A percentile compares a stretch with the other conserved stretches of the same genome.
These are phyloP conservation scores for Rotaria sp. DNA, from an alignment of 2,888 invertebrate species.

Conservation along the genomic window DNA sequence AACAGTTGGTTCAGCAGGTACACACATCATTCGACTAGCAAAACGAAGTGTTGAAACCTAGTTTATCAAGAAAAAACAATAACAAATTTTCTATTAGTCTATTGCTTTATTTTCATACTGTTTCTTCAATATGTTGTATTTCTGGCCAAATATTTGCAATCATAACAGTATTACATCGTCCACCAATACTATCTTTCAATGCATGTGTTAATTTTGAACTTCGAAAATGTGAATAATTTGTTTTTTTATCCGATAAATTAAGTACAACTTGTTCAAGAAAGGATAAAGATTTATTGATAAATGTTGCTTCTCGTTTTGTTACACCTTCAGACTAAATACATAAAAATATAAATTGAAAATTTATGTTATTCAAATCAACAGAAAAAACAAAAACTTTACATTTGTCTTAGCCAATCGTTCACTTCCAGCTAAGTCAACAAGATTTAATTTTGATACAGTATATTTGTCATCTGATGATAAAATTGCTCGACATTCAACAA, in stretches of 20 bases:
- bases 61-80: not conserved
- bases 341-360: not conserved
- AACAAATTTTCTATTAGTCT: no score
- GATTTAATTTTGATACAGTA: constrained; percentile 54
- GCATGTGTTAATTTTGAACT: constrained; percentile 56
- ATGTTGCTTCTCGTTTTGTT: constrained; percentile 54
- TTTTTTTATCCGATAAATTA: constrained; percentile 51
- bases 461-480: constrained; percentile 54
- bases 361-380: no score
- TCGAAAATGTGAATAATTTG: constrained; percentile 54
- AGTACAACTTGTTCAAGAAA: constrained; percentile 56
- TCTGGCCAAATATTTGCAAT: constrained; percentile 56
- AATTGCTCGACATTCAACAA: constrained; percentile 53
- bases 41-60: constrained; percentile 55
- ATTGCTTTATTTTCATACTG: constrained; percentile 46
- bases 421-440: constrained; percentile 56
- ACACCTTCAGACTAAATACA: constrained; percentile 52
- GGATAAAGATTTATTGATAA: constrained; percentile 56
- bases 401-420: constrained; percentile 55
- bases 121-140: constrained; percentile 52
- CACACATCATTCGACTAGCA: constrained; percentile 56
- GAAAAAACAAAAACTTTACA: constrained; percentile 43
- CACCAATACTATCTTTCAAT: constrained; percentile 55
- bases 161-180: constrained; percentile 52
- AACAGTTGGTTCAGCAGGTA: constrained; percentile 51